Evolutionary conservation across 2,888 invertebrate species (phyloP), one percentile per base, ranked within the genome.

Genomic region (Alentia gelatinosa): DNA sequence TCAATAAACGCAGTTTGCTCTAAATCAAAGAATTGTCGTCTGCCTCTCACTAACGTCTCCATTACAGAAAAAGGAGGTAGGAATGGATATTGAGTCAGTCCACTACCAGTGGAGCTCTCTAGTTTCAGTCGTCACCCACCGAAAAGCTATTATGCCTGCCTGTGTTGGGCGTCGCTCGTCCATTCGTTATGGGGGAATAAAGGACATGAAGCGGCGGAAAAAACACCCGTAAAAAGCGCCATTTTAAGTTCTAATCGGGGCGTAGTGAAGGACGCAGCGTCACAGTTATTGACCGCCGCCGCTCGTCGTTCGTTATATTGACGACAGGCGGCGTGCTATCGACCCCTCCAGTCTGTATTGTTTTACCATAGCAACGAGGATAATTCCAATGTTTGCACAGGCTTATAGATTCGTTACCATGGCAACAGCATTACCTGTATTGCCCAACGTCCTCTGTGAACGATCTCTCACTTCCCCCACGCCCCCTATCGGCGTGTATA

Each of bases 401-500:
- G 33, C 68, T 68, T 30, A 68, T 9, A 68, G 68, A 68, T 26
- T 4, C 30, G 68, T 68, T 68, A 26, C 68, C 68, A 68, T 68
- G 68, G 68, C 26, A n/a, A 68, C 68, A 26, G 68, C 68, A 68
- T 68, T 68, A 68, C 68, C 68, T 68, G 68, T 68, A 68, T 68
- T 56, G 56, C 56, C 56, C 56, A 56, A 56, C n/a, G 56, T 56
- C 23, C n/a, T n/a, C n/a, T n/a, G n/a, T n/a, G n/a, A n/a, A n/a
- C n/a, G n/a, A n/a, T n/a, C n/a, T n/a, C n/a, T n/a, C n/a, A n/a
- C n/a, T n/a, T n/a, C n/a, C n/a, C n/a, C n/a, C n/a, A n/a, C n/a
- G n/a, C n/a, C n/a, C n/a, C n/a, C n/a, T n/a, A n/a, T n/a, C n/a
- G n/a, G n/a, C n/a, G n/a, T n/a, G n/a, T n/a, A n/a, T n/a, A n/a